phyloP scores from a whole-genome alignment of 37 sponge, comb jelly and placozoan species.

The Ianthella basta region DNA sequence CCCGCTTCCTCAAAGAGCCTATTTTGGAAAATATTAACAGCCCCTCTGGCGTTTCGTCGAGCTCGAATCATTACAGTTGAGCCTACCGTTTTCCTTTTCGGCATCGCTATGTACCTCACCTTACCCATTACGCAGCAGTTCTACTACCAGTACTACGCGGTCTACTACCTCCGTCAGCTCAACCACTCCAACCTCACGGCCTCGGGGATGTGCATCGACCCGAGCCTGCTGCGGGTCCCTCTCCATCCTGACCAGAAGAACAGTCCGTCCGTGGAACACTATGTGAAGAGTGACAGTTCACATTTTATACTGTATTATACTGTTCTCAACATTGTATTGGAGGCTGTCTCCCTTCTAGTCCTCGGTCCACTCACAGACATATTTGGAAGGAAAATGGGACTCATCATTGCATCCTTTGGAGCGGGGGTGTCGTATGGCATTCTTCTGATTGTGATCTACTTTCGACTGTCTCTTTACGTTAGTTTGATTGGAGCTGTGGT shows the following conservation, averaged over 20 bases:
- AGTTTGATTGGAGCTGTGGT: neutral
- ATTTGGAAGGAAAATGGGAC: constrained; percentile 45
- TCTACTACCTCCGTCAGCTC: neutral
- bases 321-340: neutral
- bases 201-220: constrained; percentile 10
- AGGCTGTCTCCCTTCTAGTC: constrained; percentile 39
- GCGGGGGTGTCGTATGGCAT: neutral
- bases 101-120: constrained; percentile 46
- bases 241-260: too few species aligned
- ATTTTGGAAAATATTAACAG: neutral
- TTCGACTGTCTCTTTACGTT: constrained; percentile 16
- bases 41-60: neutral
- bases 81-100: constrained; percentile 55
- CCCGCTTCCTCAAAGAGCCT: neutral
- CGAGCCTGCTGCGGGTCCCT: neutral
- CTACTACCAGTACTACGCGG: constrained; percentile 44
- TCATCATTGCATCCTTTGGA: constrained; percentile 32
- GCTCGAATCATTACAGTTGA: constrained; percentile 58
- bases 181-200: neutral
- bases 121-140: constrained; percentile 54
- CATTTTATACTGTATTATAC: constrained; percentile 13
- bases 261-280: neutral
- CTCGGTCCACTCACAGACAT: constrained; percentile 53
- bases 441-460: constrained; percentile 21
- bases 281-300: constrained; percentile 28